These are phyloP conservation scores for Acrobasis suavella DNA, from an alignment of 2,888 invertebrate species.

Conservation along the genomic window DNA sequence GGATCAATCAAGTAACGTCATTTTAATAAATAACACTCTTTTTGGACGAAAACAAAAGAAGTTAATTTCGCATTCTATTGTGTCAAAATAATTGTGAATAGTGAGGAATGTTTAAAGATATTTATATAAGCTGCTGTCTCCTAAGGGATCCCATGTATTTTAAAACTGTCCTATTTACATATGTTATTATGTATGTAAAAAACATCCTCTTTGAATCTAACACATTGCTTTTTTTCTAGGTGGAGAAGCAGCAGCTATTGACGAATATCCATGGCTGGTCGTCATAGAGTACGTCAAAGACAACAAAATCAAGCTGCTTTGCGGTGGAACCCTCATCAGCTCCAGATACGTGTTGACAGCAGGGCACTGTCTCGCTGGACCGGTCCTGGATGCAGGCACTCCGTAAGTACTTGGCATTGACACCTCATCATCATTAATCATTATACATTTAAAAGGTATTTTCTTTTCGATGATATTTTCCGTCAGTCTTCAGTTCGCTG, in stretches of 20 bases:
- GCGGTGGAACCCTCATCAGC: constrained; percentile 76
- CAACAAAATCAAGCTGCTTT: constrained; percentile 45
- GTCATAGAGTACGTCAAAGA: constrained; percentile 66
- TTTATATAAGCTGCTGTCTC: too few species aligned
- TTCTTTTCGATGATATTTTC: too few species aligned
- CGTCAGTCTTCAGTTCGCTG: too few species aligned
- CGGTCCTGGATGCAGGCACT: constrained; percentile 53
- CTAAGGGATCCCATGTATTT: too few species aligned
- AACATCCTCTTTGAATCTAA: too few species aligned
- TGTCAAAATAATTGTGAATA: too few species aligned
- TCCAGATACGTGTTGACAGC: constrained; percentile 79
- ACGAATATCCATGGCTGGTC: constrained; percentile 83
- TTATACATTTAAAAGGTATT: background rate
- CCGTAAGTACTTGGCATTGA: constrained; percentile 61
- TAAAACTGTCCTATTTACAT: too few species aligned
- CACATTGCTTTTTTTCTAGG: constrained; percentile 38
- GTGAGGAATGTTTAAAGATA: too few species aligned
- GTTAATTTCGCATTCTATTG: too few species aligned
- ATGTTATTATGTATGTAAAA: too few species aligned
- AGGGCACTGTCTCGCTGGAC: constrained; percentile 76
- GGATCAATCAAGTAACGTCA: background rate
- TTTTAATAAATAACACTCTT: background rate
- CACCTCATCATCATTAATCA: background rate
- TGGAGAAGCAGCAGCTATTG: constrained; percentile 62
- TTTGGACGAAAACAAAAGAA: too few species aligned